Evolutionary conservation across 2,888 invertebrate genomes (phyloP), one percentile per base, ranked within the genome.

Genomic region (Conops quadrifasciatus): DNA sequence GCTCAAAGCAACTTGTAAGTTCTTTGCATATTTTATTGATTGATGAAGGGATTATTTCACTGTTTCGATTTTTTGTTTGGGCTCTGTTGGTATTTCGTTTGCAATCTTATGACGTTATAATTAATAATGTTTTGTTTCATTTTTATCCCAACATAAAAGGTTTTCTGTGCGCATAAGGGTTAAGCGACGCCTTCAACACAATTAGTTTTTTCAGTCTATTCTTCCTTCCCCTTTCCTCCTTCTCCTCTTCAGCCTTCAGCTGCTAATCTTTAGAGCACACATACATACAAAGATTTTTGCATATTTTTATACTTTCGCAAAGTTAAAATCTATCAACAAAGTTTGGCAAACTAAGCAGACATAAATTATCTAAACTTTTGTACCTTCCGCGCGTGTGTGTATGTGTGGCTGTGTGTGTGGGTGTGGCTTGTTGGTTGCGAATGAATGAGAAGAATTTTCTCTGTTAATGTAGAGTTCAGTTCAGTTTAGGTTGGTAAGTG

Each of bases 281-380:
- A 21, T 49, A 49, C 45, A 1, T 45, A 45, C 45, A 45, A 13
- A 45, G 9, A 15, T 45, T 21, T 1, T 19, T 53, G 53, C n/a
- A 21, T n/a, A 21, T 21, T 1, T 53, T 53, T 53, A n/a, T 9
- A 53, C 21, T 53, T 53, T n/a, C 5, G 49, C 49, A 49, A 16
- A 64, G 36, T 36, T 36, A 36, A 36, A 36, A 36, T 4, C 9
- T 4, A 36, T 7, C 36, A 36, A 36, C 36, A 9, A 36, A 36
- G 9, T 53, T 53, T 15, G n/a, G 26, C 49, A 49, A 9, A 64
- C 26, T 26, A 16, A 13, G 47, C 64, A 24, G 15, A 13, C 9
- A 64, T 51, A 49, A 51, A 49, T 64, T 64, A 16, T 47, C 30
- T 36, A 21, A 36, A 30, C 62, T 19, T 21, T 21, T 43, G n/a